A percentile compares a stretch with the other conserved stretches of the same genome.
phyloP scores from a whole-genome alignment of 2,888 invertebrate genomes.

The Thera obeliscata region DNA sequence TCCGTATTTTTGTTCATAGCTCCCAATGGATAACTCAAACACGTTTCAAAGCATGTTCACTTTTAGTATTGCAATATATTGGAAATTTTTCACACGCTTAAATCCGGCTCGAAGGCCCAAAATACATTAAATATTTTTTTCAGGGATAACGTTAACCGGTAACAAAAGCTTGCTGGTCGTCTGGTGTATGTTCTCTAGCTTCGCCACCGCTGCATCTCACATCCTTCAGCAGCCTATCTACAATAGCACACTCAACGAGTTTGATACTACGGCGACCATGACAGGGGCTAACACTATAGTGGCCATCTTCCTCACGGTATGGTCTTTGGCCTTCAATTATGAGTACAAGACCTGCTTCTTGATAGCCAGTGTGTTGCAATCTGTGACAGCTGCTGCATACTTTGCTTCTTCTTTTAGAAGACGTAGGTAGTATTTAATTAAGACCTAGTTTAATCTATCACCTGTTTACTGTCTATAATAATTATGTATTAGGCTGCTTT shows the following conservation, averaged over 20 bases:
- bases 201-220: conserved; percentile 68
- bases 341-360: conserved; percentile 71
- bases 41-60: no score
- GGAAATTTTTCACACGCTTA: not conserved
- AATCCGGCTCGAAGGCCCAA: conserved; percentile 13
- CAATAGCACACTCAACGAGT: conserved; percentile 74
- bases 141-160: conserved; percentile 70
- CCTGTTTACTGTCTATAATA: no score
- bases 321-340: conserved; percentile 69
- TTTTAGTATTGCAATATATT: no score
- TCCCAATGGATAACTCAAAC: no score
- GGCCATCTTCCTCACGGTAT: conserved; percentile 66
- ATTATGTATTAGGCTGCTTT: no score
- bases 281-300: conserved; percentile 72
- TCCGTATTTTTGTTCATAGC: conserved; percentile 73
- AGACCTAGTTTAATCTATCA: no score
- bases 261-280: conserved; percentile 76
- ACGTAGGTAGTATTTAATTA: conserved; percentile 54
- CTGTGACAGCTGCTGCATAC: conserved; percentile 65
- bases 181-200: conserved; percentile 76
- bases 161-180: conserved; percentile 69
- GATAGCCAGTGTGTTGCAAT: conserved; percentile 68
- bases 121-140: conserved; percentile 30
- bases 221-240: conserved; percentile 74
- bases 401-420: conserved; percentile 70